phyloP scores from a whole-genome alignment of 2,888 invertebrate species.

The Cremastobaeus sp. region DNA sequence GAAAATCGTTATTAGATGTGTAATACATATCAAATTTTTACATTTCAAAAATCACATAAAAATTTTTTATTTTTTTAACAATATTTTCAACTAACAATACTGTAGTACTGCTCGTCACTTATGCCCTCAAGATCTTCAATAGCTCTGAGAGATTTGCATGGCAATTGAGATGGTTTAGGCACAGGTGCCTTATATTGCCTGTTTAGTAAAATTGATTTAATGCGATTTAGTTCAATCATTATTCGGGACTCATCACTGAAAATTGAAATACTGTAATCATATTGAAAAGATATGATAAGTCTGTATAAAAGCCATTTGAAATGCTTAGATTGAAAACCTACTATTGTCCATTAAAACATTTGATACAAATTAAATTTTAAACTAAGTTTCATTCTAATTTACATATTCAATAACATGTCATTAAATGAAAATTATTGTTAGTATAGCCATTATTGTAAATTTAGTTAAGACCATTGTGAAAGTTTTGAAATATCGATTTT shows the following conservation, averaged over 20 bases:
- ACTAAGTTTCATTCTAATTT: too few species aligned
- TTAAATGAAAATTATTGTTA: too few species aligned
- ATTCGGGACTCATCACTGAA: background rate
- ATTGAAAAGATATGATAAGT: too few species aligned
- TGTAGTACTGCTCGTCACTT: background rate
- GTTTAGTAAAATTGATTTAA: background rate
- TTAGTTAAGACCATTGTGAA: too few species aligned
- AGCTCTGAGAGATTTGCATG: background rate
- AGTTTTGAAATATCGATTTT: too few species aligned
- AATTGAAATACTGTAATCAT: too few species aligned
- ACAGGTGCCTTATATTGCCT: background rate
- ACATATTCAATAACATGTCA: too few species aligned
- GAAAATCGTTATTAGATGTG: background rate
- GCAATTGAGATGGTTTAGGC: background rate
- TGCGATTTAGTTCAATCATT: background rate
- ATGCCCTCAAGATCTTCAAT: background rate
- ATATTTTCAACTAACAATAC: background rate
- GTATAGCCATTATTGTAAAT: too few species aligned
- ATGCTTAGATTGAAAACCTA: too few species aligned
- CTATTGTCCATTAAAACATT: too few species aligned
- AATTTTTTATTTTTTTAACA: background rate
- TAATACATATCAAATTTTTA: background rate
- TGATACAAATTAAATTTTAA: too few species aligned
- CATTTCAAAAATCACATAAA: background rate
- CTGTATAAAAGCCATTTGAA: too few species aligned